Percentiles rank a stretch among this genome's conserved stretches.
Evolutionary conservation across 2,797 vertebrate genomes (phyloP).

Genomic region (Tinamus major): DNA sequence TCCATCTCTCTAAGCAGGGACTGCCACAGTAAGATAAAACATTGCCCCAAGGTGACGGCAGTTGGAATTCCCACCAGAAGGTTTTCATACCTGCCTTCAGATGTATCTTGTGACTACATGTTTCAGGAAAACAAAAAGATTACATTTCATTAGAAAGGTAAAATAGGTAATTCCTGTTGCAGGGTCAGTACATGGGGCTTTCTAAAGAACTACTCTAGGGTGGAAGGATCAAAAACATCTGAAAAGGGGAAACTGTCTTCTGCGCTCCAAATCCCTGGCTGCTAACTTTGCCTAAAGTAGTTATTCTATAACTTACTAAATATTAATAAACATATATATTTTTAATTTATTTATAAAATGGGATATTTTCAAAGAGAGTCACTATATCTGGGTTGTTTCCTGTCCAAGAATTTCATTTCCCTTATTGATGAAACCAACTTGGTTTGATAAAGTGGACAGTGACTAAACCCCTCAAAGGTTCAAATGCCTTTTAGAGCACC

Average conservation of each 20-base stretch:
- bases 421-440: not conserved
- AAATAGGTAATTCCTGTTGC: not conserved
- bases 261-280: not conserved
- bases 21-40: slow-evolving; percentile 74
- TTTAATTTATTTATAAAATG: not conserved
- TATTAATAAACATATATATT: too few species aligned
- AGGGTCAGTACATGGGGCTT: not conserved
- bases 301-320: not conserved
- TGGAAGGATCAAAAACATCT: not conserved
- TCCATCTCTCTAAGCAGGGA: slow-evolving; percentile 68
- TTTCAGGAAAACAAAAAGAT: slow-evolving; percentile 43
- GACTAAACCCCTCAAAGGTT: not conserved
- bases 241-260: not conserved
- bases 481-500: not conserved
- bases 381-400: not conserved
- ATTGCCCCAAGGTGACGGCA: slow-evolving; percentile 73
- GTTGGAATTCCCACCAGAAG: slow-evolving; percentile 73
- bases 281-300: not conserved
- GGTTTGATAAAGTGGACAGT: not conserved
- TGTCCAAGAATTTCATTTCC: not conserved
- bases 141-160: not conserved
- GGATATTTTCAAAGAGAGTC: not conserved
- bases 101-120: slow-evolving; percentile 77
- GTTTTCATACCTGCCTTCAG: slow-evolving; percentile 72
- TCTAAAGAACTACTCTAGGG: not conserved